Conservation (phyloP, 2,797 vertebrate species). For the Lithobates pipiens region DNA sequence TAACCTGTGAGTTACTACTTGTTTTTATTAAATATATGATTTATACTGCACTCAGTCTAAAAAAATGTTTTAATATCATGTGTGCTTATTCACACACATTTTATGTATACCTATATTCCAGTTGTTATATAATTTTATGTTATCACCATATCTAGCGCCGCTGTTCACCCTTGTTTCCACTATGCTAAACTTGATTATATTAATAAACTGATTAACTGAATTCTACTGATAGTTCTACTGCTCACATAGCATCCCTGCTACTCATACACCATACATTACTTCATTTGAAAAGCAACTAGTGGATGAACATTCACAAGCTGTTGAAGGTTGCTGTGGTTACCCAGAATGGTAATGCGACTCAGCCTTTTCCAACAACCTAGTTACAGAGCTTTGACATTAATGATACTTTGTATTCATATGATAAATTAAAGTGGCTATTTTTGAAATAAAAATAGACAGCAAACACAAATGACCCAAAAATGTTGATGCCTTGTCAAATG, state of each 20-base stretch:
- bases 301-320: neutral
- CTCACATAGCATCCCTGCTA: neutral
- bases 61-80: no score
- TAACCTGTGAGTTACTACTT: no score
- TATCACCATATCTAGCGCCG: no score
- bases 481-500: no score
- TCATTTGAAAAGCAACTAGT: neutral
- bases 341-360: neutral
- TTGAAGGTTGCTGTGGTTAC: slow-evolving; percentile 20
- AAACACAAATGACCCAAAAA: neutral
- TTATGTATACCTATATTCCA: no score
- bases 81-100: no score
- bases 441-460: neutral
- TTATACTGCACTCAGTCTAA: no score
- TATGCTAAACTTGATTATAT: neutral
- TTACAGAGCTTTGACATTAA: neutral
- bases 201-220: neutral
- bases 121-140: no score
- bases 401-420: neutral
- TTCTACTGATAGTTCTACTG: neutral
- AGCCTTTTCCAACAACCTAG: neutral
- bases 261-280: neutral
- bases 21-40: no score
- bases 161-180: no score
- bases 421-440: neutral